These are phyloP conservation scores for Pheosia tremula DNA, from an alignment of 2,888 invertebrate genomes.

Conservation along the genomic window DNA sequence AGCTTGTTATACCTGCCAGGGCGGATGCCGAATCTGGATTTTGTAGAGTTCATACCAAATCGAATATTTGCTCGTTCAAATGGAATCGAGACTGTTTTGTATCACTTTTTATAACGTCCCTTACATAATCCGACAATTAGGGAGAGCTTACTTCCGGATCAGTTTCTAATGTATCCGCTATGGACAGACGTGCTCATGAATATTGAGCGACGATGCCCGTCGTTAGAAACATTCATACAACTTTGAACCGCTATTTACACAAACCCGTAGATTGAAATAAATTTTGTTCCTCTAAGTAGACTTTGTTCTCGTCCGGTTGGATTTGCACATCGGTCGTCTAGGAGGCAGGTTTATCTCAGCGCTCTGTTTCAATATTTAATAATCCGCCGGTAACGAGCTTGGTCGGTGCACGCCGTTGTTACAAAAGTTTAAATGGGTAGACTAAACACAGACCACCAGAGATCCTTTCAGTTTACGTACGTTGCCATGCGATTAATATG, in stretches of 20 bases:
- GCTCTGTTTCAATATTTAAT: constrained; percentile 82
- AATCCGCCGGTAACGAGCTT: constrained; percentile 81
- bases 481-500: constrained; percentile 23
- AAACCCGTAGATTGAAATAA: constrained; percentile 51
- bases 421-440: constrained; percentile 82
- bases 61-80: constrained; percentile 38
- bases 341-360: constrained; percentile 72
- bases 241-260: constrained; percentile 18
- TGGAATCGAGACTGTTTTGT: constrained; percentile 41
- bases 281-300: constrained; percentile 65
- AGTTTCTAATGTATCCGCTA: constrained; percentile 62
- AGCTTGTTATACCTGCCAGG: too few relatives aligned
- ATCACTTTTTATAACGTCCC: constrained; percentile 52
- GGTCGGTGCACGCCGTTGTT: constrained; percentile 51
- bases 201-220: constrained; percentile 46
- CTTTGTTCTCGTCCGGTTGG: constrained; percentile 59
- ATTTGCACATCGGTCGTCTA: constrained; percentile 67
- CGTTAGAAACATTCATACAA: constrained; percentile 12
- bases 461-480: neutral
- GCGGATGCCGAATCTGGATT: neutral
- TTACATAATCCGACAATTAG: constrained; percentile 66
- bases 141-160: constrained; percentile 67
- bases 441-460: constrained; percentile 32
- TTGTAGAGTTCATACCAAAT: constrained; percentile 2
- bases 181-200: constrained; percentile 75